Evolutionary conservation across 2,797 vertebrate genomes (phyloP), one percentile per base, ranked within the genome.

Genomic region (Peromyscus nudipes): DNA sequence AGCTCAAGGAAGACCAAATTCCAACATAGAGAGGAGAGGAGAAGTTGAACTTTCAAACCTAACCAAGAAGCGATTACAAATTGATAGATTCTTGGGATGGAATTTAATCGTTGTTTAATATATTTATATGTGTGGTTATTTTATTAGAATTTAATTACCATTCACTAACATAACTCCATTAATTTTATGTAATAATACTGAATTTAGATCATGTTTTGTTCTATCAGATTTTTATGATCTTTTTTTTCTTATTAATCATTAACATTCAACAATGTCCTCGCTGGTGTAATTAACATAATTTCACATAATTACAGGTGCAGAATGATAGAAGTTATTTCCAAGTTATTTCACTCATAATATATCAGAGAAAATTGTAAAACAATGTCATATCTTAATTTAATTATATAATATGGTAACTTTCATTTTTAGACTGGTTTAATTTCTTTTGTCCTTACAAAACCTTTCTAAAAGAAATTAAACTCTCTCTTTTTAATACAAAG

Each of bases 241-340:
- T 96, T 97, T 86, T 52, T 93, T 96, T 95, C 29, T 96, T 83
- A 92, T 91, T 97, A 95, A 94, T 91, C n/a, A 93, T 97, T 97
- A 97, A 96, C 92, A n/a, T 96, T 97, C 46, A 85, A 90, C 46
- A 93, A 93, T 31, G 31, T 40, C 90, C 52, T 98, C 84, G 88
- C 97, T 98, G 94, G 31, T 94, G 34, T 91, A 97, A 94, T 98
- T 98, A 96, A 91, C 76, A 84, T 98, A 98, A 97, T 86, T 98
- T 80, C 88, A 49, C 87, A 86, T 85, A 98, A 96, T 96, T 96
- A 96, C 65, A 96, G 64, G 40, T 85, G 87, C 40, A 96, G 57
- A 89, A 62, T 96, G 92, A 97, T 97, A 97, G 29, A 94, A 97
- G 83, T 80, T 94, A 90, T 94, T 95, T 84, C 77, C 37, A 60